Conservation (phyloP, 2,113 vertebrate species). For the Apeltes quadracus region DNA sequence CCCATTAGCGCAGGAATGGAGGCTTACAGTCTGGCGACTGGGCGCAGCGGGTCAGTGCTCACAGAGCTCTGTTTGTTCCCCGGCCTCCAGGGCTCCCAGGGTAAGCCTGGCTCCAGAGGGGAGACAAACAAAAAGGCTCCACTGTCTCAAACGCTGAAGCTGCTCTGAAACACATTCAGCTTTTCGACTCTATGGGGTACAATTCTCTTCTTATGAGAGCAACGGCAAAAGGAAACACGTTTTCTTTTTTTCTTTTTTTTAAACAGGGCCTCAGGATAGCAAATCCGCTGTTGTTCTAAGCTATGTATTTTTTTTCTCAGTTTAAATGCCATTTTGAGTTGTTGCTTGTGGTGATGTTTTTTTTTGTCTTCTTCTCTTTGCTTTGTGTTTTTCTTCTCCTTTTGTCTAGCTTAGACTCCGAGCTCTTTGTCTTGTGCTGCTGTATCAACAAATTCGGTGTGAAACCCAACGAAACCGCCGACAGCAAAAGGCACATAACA, state of each 20-base stretch:
- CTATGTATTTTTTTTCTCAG: slow-evolving; percentile 55
- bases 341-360: slow-evolving; percentile 59
- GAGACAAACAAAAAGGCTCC: slow-evolving; percentile 71
- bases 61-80: slow-evolving; percentile 86
- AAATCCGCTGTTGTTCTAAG: slow-evolving; percentile 69
- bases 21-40: slow-evolving; percentile 75
- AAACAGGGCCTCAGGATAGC: slow-evolving; percentile 74
- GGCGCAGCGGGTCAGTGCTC: slow-evolving; percentile 74
- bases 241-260: slow-evolving; percentile 59
- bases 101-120: slow-evolving; percentile 80
- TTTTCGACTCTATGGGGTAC: slow-evolving; percentile 68
- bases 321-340: slow-evolving; percentile 69
- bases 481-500: slow-evolving; percentile 48
- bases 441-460: slow-evolving; percentile 57
- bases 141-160: slow-evolving; percentile 69
- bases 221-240: slow-evolving; percentile 70
- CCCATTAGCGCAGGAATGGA: slow-evolving; percentile 71
- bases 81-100: slow-evolving; percentile 84
- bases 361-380: slow-evolving; percentile 24
- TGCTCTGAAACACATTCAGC: slow-evolving; percentile 72
- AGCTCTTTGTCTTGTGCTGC: slow-evolving; percentile 56
- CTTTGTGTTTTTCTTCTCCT: slow-evolving; percentile 55
- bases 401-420: slow-evolving; percentile 58
- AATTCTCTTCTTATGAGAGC: slow-evolving; percentile 67
- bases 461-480: slow-evolving; percentile 39